Percentiles rank a stretch among this genome's conserved stretches.
Evolutionary conservation across 92 coral and sea anemone genomes (phyloP).

Genomic region (Micromussa lordhowensis): DNA sequence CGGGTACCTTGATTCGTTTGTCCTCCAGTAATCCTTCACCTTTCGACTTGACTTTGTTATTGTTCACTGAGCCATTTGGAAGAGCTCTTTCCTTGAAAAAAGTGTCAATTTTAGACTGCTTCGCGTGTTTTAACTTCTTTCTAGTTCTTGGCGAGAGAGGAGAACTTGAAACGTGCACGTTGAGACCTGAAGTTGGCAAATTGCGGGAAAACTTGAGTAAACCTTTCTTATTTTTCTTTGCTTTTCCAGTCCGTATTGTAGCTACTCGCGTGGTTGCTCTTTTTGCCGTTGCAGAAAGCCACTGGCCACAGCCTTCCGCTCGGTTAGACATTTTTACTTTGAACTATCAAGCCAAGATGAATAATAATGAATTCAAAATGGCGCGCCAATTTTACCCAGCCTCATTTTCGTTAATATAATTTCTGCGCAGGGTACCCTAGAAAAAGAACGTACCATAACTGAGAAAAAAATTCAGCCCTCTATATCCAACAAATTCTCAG

Average conservation of each 20-base stretch:
- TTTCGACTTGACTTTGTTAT: neutral
- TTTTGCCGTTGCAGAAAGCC: constrained; percentile 82
- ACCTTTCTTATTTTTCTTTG: constrained; percentile 22
- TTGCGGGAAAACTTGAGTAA: neutral
- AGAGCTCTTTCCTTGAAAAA: constrained; percentile 52
- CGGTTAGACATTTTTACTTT: constrained; percentile 30
- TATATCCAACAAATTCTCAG: neutral
- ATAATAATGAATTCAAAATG: constrained; percentile 24
- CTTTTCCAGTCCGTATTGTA: constrained; percentile 1
- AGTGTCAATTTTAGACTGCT: constrained; percentile 72
- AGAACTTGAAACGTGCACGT: constrained; percentile 53
- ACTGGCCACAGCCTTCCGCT: constrained; percentile 87
- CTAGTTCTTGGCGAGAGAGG: constrained; percentile 72
- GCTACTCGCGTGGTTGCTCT: constrained; percentile 23
- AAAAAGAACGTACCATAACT: neutral
- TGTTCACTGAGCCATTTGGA: neutral
- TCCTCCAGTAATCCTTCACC: neutral
- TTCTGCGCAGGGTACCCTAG: constrained; percentile 12
- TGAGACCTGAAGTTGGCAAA: constrained; percentile 5
- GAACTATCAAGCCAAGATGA: neutral
- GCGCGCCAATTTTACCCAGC: constrained; percentile 32
- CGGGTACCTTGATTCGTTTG: neutral
- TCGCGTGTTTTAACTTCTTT: constrained; percentile 58
- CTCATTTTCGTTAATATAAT: constrained; percentile 10
- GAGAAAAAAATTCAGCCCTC: neutral